A percentile compares a stretch with the other conserved stretches of the same genome.
These are phyloP conservation scores for Periophthalmus magnuspinnatus DNA, from an alignment of 2,797 vertebrate genomes.

Conservation along the genomic window DNA sequence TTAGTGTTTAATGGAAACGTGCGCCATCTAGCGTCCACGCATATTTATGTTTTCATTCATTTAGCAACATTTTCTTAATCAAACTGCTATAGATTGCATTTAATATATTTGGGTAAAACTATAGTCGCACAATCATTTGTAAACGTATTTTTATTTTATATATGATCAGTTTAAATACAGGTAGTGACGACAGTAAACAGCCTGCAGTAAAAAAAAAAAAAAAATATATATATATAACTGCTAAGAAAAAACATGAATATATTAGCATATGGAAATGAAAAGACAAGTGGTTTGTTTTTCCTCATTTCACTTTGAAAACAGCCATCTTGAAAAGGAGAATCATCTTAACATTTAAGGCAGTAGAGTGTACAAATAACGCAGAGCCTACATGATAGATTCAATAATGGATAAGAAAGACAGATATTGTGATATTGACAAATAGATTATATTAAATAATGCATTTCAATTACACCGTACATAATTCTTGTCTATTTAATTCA, in stretches of 20 bases:
- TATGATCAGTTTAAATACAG: background rate
- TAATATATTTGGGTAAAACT: background rate
- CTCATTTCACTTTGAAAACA: constrained; percentile 2
- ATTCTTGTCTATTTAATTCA: constrained; percentile 14
- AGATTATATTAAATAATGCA: constrained; percentile 8
- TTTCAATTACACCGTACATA: constrained; percentile 25
- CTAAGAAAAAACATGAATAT: constrained; percentile 15
- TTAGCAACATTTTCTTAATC: background rate
- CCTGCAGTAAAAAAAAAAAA: background rate
- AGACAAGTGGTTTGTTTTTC: background rate
- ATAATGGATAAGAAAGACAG: constrained; percentile 29
- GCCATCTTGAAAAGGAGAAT: constrained; percentile 2
- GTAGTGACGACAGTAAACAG: background rate
- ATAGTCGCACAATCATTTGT: background rate
- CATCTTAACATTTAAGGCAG: constrained; percentile 53
- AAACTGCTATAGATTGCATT: background rate
- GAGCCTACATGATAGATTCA: constrained; percentile 12
- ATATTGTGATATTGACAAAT: background rate
- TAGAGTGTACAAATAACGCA: constrained; percentile 23
- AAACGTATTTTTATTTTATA: background rate
- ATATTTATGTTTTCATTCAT: background rate
- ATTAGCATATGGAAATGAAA: background rate
- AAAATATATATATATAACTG: no score
- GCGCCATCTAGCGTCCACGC: constrained; percentile 6
- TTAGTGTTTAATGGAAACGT: background rate